These are phyloP conservation scores for Drosophila peninsularis DNA, from an alignment of 2,888 invertebrate species.

Conservation along the genomic window DNA sequence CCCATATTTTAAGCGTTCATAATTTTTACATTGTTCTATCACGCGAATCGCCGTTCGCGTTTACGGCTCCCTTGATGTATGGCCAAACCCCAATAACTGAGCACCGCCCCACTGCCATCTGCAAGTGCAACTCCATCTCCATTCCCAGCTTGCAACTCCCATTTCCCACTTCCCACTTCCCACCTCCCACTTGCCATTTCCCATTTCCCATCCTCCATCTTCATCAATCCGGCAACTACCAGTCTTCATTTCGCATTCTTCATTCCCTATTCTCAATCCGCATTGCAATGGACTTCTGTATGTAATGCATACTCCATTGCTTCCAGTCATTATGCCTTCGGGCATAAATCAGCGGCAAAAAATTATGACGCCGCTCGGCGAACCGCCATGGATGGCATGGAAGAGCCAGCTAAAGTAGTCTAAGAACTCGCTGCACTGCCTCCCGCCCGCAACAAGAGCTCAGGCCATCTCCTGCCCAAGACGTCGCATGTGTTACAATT, in stretches of 20 bases:
- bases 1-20: constrained; percentile 11
- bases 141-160: neutral
- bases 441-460: constrained; percentile 6
- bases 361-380: constrained; percentile 46
- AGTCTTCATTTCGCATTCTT: constrained; percentile 29
- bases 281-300: constrained; percentile 30
- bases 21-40: constrained; percentile 80
- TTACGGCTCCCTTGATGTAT: constrained; percentile 55
- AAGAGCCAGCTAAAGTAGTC: constrained; percentile 4
- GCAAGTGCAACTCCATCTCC: neutral
- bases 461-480: constrained; percentile 26
- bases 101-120: neutral
- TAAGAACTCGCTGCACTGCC: constrained; percentile 18
- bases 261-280: constrained; percentile 34
- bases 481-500: constrained; percentile 72
- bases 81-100: constrained; percentile 29
- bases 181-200: no score
- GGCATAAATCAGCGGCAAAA: constrained; percentile 68
- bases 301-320: constrained; percentile 75
- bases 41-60: constrained; percentile 73
- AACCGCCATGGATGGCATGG: constrained; percentile 5
- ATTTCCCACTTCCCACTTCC: neutral
- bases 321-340: constrained; percentile 67
- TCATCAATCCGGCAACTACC: constrained; percentile 4
- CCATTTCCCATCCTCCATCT: constrained; percentile 5